Conservation (phyloP, 2,888 invertebrate genomes). For the Lasioglossum figueresi region DNA sequence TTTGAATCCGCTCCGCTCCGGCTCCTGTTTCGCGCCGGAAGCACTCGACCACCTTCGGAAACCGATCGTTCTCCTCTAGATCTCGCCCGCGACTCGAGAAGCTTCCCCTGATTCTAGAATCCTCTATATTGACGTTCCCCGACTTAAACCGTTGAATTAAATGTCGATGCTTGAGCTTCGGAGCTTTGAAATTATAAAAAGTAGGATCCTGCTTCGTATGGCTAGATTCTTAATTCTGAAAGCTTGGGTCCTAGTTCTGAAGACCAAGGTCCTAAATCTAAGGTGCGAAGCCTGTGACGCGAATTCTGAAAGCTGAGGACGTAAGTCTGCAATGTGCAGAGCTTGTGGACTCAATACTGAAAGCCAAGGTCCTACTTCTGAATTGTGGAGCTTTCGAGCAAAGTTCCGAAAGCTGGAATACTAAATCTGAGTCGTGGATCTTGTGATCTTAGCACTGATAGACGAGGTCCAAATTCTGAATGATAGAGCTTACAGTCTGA, state of each 20-base stretch:
- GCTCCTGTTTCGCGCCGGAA: slow-evolving; percentile 11
- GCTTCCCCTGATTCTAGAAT: neutral
- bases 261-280: too few relatives aligned
- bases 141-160: neutral
- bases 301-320: too few relatives aligned
- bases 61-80: neutral
- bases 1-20: slow-evolving; percentile 18
- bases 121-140: neutral
- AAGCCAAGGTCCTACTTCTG: too few relatives aligned
- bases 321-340: too few relatives aligned
- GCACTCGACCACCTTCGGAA: slow-evolving; percentile 1
- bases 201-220: neutral
- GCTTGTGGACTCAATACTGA: too few relatives aligned
- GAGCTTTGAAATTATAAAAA: neutral
- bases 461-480: neutral
- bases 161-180: neutral
- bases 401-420: too few relatives aligned
- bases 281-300: too few relatives aligned
- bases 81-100: neutral
- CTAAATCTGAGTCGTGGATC: neutral
- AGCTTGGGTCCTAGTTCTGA: too few relatives aligned
- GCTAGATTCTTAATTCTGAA: neutral
- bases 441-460: neutral
- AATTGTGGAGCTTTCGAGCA: too few relatives aligned
- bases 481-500: neutral